Base-by-base conservation (phyloP, 2,113 vertebrate species). In the Poecilia latipinna region DNA sequence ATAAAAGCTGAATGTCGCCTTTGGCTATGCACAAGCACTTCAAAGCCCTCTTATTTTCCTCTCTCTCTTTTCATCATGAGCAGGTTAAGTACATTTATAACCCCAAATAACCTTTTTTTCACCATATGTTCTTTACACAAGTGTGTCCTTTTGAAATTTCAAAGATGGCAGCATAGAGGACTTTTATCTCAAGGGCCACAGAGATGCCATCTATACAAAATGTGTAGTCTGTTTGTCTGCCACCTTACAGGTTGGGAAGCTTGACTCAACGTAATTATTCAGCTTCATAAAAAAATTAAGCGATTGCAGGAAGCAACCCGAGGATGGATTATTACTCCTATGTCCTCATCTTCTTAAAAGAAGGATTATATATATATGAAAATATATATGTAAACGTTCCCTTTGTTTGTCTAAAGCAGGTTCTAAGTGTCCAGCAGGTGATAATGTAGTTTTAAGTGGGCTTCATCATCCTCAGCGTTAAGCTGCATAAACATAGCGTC, bases 1-100 rank as follows among this genome's bases (percentile, higher is more conserved):
- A 85, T 82, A 79, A 88, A 84, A 82, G 77, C 75, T 84, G 88
- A 85, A 82, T 73, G 32, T 82, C 76, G 84, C 81, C 87, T 82
- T 85, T 89, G 80, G 83, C 77, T 69, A 74, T 65, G 70, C 72
- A 66, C 72, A 54, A 51, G 28, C 66, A 82, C 85, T 84, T 88
- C 84, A 82, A 88, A 88, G 90, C 60, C 69, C 75, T 80, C 75
- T 86, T 64, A 68, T 86, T 80, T 79, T 54, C 37, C 51, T 24
- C 31, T 73, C 66, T 79, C 51, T 75, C 42, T 75, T 85, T 82
- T 80, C 74, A 83, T 84, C 79, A 74, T 15, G 32, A 48, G 10
- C 74, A 81, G 75, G 81, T 82, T 82, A 80, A 90, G 83, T 72
- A 84, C 72, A 32, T 70, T 78, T 83, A 71, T 86, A 81, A 83